Evolutionary conservation across 1,140 invertebrate genomes (phyloP).

Genomic region (Anadara kagoshimensis): DNA sequence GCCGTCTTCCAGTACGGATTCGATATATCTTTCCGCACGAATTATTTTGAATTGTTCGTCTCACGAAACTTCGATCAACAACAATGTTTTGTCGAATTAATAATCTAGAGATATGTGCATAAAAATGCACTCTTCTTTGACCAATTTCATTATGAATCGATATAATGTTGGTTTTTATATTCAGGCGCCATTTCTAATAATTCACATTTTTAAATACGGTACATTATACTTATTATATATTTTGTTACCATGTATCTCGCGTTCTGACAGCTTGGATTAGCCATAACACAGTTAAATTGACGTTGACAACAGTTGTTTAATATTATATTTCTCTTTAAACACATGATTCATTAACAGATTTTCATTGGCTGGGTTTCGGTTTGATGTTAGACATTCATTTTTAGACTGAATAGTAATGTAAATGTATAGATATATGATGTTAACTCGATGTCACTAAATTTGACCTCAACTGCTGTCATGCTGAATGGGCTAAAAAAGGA

Average conservation of each 20-base stretch:
- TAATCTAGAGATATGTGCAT: background rate
- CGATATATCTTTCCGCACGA: slow-evolving; percentile 11
- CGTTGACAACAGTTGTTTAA: too few relatives aligned
- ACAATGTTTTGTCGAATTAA: background rate
- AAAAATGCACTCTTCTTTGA: background rate
- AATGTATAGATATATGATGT: too few relatives aligned
- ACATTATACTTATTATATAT: too few relatives aligned
- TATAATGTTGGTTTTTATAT: background rate
- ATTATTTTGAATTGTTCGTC: background rate
- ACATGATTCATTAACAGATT: too few relatives aligned
- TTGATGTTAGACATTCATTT: too few relatives aligned
- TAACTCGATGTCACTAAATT: background rate
- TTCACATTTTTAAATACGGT: too few relatives aligned
- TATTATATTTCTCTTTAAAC: too few relatives aligned
- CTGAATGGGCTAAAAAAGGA: background rate
- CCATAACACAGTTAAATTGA: too few relatives aligned
- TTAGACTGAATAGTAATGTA: too few relatives aligned
- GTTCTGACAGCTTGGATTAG: too few relatives aligned
- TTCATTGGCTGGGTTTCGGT: too few relatives aligned
- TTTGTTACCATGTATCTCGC: too few relatives aligned
- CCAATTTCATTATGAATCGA: background rate
- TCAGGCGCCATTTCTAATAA: background rate
- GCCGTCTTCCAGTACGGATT: background rate
- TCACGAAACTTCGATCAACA: background rate
- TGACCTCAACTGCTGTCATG: background rate